A percentile compares a stretch with the other conserved stretches of the same genome.
These are phyloP conservation scores for Neodontobutis hainanensis DNA, from an alignment of 2,113 vertebrate species.

Conservation along the genomic window DNA sequence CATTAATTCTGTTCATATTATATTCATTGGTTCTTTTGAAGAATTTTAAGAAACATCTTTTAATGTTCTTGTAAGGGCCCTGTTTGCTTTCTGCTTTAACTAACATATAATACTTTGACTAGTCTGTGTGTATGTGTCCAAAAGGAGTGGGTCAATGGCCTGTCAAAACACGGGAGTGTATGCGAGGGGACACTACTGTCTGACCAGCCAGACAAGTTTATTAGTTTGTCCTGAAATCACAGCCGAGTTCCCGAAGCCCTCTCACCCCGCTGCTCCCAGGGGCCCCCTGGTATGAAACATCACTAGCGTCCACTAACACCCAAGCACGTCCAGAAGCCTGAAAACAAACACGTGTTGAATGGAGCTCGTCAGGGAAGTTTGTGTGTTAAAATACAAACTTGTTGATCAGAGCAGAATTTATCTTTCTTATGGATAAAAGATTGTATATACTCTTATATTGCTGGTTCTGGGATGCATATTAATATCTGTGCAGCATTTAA, in stretches of 20 bases:
- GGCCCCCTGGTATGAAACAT: conserved; percentile 63
- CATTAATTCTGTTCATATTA: neutral
- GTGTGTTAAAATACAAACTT: conserved; percentile 16
- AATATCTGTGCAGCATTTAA: conserved; percentile 13
- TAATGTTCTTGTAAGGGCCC: neutral
- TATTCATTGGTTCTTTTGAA: neutral
- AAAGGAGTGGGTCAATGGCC: conserved; percentile 33
- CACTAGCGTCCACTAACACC: conserved; percentile 34
- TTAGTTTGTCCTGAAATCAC: conserved; percentile 76
- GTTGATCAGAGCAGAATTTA: neutral
- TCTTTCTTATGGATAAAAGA: neutral
- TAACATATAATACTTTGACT: neutral
- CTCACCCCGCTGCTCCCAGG: conserved; percentile 58
- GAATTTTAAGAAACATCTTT: neutral
- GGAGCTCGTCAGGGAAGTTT: conserved; percentile 33
- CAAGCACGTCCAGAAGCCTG: conserved; percentile 38
- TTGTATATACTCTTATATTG: neutral
- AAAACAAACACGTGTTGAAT: conserved; percentile 64
- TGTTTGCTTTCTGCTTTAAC: conserved; percentile 3
- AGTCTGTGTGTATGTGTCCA: conserved; percentile 27
- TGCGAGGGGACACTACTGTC: conserved; percentile 59
- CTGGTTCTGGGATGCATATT: neutral
- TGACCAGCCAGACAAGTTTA: conserved; percentile 74
- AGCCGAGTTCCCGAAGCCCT: conserved; percentile 36
- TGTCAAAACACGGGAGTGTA: conserved; percentile 66